A percentile compares a stretch with the other conserved stretches of the same genome.
phyloP scores from a whole-genome alignment of 1,140 invertebrate genomes.

The Akabosia matsudoensis region DNA sequence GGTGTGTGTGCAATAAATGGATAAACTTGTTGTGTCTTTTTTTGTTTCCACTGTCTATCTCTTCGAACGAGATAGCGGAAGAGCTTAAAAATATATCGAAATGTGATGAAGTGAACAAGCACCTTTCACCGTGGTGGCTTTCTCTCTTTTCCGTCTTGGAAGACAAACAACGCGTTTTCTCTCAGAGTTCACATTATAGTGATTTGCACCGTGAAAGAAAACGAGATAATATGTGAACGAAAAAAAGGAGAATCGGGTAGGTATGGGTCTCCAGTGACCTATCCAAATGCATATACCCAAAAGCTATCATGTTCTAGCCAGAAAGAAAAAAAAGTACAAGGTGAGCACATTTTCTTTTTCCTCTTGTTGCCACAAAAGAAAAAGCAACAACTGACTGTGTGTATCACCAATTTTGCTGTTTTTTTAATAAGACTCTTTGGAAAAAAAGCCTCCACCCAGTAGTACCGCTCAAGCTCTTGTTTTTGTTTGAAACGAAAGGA shows the following conservation, averaged over 20 bases:
- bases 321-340: slow-evolving; percentile 15
- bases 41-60: neutral
- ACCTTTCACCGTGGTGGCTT: neutral
- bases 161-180: too few species aligned
- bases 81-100: slow-evolving; percentile 21
- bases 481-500: too few species aligned
- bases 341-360: slow-evolving; percentile 3
- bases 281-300: slow-evolving; percentile 10
- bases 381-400: slow-evolving; percentile 12
- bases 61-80: neutral
- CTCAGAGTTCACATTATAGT: neutral
- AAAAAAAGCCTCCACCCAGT: slow-evolving; percentile 3
- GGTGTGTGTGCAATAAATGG: slow-evolving; percentile 14
- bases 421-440: neutral
- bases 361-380: neutral
- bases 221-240: neutral
- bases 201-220: neutral
- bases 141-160: neutral
- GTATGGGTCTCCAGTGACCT: slow-evolving; percentile 22
- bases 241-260: neutral
- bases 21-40: slow-evolving; percentile 20
- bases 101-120: slow-evolving; percentile 8
- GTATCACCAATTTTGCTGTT: neutral
- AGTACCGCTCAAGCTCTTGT: too few species aligned
- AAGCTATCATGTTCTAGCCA: slow-evolving; percentile 1